Evolutionary conservation across 1,140 invertebrate species (phyloP), one percentile per base, ranked within the genome.

Genomic region (Sitobion miscanthi): DNA sequence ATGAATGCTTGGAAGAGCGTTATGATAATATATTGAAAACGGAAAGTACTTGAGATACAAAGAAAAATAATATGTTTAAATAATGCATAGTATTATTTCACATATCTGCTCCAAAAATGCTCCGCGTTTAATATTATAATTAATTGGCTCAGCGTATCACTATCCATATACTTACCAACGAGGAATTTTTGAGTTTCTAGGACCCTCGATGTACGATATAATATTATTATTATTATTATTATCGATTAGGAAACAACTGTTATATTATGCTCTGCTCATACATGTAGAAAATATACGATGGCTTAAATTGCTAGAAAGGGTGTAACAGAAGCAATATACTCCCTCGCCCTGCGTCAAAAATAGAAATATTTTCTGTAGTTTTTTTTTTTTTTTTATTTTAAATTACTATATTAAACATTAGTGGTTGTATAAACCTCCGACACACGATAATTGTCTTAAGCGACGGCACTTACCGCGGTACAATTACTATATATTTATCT

Each of bases 391-490:
- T 11, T 49, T 52, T 52, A 5, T 21, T 69, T 69, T 69, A 14
- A 17, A 77, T 77, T n/a, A 77, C n/a, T n/a, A 30, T 77, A 77
- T 77, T 20, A 14, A n/a, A 77, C 62, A 77, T 77, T 77, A 77
- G 62, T 77, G 62, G 62, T 77, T n/a, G 30, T 17, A n/a, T n/a
- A 77, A 54, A 77, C 62, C 62, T 77, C 62, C 5, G 5, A 77
- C 62, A 6, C 62, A 77, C 62, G 62, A 77, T 77, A 91, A 62
- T 91, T 69, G 42, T 77, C 90, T 91, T 91, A 69, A 62, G 42
- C 25, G 90, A 91, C 25, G n/a, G 38, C 25, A 91, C 90, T 91
- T 91, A 91, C 90, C 54, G 14, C 23, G 90, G 90, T 91, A 42
- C 17, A 91, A 69, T 57, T 38, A 91, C 54, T 69, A 45, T 69